phyloP scores from a whole-genome alignment of 2,888 invertebrate genomes.

The Limnephilus rhombicus region DNA sequence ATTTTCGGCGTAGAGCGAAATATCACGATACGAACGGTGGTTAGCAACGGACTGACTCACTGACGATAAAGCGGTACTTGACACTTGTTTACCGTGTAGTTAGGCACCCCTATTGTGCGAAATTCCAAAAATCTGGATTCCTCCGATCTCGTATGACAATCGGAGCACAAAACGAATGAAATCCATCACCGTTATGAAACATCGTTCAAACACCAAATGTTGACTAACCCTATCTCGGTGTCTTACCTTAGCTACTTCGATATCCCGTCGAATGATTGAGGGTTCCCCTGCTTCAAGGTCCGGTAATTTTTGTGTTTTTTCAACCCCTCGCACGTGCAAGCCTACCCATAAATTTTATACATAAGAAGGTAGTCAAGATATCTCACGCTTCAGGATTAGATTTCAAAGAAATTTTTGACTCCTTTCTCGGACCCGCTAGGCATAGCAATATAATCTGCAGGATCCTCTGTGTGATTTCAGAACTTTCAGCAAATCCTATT shows the following conservation, averaged over 20 bases:
- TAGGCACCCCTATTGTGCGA: too few relatives aligned
- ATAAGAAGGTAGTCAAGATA: not conserved
- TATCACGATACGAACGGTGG: too few relatives aligned
- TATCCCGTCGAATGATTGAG: not conserved
- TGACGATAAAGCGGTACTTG: too few relatives aligned
- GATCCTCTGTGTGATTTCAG: not conserved
- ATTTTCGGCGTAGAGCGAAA: too few relatives aligned
- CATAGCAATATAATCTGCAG: not conserved
- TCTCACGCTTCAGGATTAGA: not conserved
- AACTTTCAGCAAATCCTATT: not conserved
- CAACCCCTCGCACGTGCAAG: constrained; percentile 10
- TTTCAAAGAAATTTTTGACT: not conserved
- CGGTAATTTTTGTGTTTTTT: constrained; percentile 11
- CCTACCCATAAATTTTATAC: not conserved
- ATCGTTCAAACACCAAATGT: not conserved
- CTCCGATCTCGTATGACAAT: too few relatives aligned
- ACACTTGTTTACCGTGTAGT: too few relatives aligned
- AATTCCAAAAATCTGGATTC: too few relatives aligned
- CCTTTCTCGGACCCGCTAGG: constrained; percentile 7
- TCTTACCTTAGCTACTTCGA: not conserved
- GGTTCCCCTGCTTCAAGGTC: not conserved
- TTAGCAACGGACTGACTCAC: too few relatives aligned
- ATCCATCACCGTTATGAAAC: too few relatives aligned
- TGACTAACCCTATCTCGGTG: not conserved
- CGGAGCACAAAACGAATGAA: too few relatives aligned